These are phyloP conservation scores for Diadophis punctatus DNA, from an alignment of 2,113 vertebrate species.

Conservation along the genomic window DNA sequence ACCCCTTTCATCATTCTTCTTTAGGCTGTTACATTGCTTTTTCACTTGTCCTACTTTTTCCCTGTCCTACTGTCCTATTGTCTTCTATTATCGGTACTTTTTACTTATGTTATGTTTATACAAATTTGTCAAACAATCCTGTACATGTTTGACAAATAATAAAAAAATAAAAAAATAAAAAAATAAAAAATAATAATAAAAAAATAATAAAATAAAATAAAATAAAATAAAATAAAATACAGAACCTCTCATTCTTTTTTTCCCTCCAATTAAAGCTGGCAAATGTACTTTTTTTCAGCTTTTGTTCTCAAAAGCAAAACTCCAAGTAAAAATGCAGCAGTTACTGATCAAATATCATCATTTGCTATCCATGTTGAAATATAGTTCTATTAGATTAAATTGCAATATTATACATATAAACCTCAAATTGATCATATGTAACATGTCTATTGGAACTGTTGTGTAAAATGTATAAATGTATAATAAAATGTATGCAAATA, in stretches of 20 bases:
- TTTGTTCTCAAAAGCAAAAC: background rate
- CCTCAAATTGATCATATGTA: background rate
- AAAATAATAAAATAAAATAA: too few relatives aligned
- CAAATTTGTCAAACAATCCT: too few relatives aligned
- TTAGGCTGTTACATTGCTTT: background rate
- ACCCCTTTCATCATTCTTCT: background rate
- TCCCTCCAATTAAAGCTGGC: background rate
- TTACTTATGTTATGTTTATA: too few relatives aligned
- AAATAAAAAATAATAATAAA: too few relatives aligned
- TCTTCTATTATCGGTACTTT: too few relatives aligned
- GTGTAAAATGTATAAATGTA: background rate
- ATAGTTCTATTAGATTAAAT: background rate
- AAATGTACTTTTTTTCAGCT: background rate
- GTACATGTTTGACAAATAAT: too few relatives aligned
- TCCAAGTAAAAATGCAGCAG: background rate
- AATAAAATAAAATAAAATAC: too few relatives aligned
- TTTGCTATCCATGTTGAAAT: background rate
- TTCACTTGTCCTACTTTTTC: too few relatives aligned
- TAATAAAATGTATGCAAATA: background rate
- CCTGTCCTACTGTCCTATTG: too few relatives aligned
- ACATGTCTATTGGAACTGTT: background rate
- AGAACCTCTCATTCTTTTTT: background rate
- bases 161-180: too few relatives aligned
- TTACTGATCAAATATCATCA: background rate
- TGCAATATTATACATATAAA: background rate